Base-by-base conservation (phyloP, 2,797 vertebrate species). In the Podarcis lilfordi region DNA sequence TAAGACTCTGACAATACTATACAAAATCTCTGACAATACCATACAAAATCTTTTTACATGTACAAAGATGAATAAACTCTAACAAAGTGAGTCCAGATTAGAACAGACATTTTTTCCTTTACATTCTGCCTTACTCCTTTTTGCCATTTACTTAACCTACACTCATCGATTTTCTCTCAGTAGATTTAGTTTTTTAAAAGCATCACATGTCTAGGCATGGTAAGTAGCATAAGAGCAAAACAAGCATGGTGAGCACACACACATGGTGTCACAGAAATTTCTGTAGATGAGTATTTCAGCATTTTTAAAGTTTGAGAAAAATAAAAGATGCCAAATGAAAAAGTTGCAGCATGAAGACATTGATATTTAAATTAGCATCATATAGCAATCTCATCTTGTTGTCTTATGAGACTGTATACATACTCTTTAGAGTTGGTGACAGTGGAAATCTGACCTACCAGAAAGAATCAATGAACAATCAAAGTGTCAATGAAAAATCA, bases 1-100 rank as follows among this genome's bases (percentile, higher is more conserved):
- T 77, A 92, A 78, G 32, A 90, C 23, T 85, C 79, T 84, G 43
- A 80, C 37, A 19, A 88, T 90, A 86, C 8, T 77, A 76, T 27
- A 91, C 64, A 85, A 80, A 55, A 55, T 55, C 13, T 55, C 13
- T 55, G 50, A 55, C 50, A 55, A 55, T 15, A 55, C 50, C 50
- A 55, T 55, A 55, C 50, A 55, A 55, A 35, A 19, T 32, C 61
- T 23, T 76, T 59, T 75, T 84, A 71, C 25, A 85, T 32, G 43
- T 11, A 86, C 37, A 90, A 74, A 85, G n/a, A 74, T 55, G 25
- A 82, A 74, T 40, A 64, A 66, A 84, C 6, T 32, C n/a, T 68
- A 84, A 72, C 5, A 9, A 77, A 0, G 0, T 71, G 50, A 89
- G 3, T 82, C 3, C n/a, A 89, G 59, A 32, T 68, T 15, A 37